Percentiles rank a stretch among this genome's conserved stretches.
Conservation (phyloP, 2,888 invertebrate species). For the Drosophila atripex region DNA sequence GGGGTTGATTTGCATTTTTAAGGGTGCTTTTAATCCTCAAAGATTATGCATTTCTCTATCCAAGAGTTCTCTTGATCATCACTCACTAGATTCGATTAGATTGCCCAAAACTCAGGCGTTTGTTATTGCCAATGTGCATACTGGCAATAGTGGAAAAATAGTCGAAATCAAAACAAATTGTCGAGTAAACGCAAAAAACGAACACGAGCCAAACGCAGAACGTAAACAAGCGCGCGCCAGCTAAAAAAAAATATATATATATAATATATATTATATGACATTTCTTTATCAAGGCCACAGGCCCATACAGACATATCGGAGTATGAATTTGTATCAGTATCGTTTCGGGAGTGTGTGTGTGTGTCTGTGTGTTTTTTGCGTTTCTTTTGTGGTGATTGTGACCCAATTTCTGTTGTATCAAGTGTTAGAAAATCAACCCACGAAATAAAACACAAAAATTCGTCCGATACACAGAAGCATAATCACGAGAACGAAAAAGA, state of each 20-base stretch:
- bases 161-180: slow-evolving; percentile 35
- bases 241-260: neutral
- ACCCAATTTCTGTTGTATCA: slow-evolving; percentile 74
- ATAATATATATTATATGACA: slow-evolving; percentile 30
- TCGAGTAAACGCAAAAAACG: slow-evolving; percentile 17
- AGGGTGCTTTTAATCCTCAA: neutral
- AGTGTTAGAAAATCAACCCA: slow-evolving; percentile 56
- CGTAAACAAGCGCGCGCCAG: slow-evolving; percentile 45
- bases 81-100: slow-evolving; percentile 17
- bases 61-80: neutral
- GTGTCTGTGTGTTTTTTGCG: slow-evolving; percentile 25
- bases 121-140: slow-evolving; percentile 33
- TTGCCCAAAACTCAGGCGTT: slow-evolving; percentile 14
- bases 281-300: slow-evolving; percentile 48
- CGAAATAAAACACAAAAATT: slow-evolving; percentile 18
- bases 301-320: slow-evolving; percentile 14
- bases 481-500: slow-evolving; percentile 14
- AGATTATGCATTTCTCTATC: neutral
- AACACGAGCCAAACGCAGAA: slow-evolving; percentile 25
- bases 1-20: neutral
- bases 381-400: slow-evolving; percentile 52
- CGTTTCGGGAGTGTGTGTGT: neutral
- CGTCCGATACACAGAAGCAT: slow-evolving; percentile 6
- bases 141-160: slow-evolving; percentile 1
- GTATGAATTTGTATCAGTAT: neutral